These are phyloP conservation scores for Lacerta agilis DNA, from an alignment of 2,797 vertebrate genomes.

Conservation along the genomic window DNA sequence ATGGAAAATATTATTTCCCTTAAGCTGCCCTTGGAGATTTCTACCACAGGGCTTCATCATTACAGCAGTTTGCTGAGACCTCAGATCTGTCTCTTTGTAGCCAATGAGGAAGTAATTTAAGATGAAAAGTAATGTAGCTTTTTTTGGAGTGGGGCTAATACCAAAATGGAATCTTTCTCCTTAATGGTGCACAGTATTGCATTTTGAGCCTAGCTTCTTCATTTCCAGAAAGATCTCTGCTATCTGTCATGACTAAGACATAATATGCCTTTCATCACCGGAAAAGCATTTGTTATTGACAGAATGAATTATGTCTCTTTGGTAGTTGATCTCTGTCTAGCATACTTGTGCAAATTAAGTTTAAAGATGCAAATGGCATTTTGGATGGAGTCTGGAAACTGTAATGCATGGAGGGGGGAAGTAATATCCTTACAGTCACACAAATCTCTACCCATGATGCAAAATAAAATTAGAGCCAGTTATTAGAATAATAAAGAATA, in stretches of 20 bases:
- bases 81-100: not conserved
- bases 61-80: not conserved
- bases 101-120: conserved; percentile 3
- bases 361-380: conserved; percentile 62
- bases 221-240: conserved; percentile 54
- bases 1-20: not conserved
- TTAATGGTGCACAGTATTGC: conserved; percentile 3
- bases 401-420: conserved; percentile 45
- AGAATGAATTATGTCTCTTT: conserved; percentile 59
- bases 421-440: conserved; percentile 20
- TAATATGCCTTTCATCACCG: conserved; percentile 43
- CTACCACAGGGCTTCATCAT: not conserved
- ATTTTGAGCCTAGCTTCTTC: conserved; percentile 52
- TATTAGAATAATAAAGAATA: not conserved
- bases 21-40: not conserved
- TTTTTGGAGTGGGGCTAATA: not conserved
- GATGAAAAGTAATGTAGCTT: not conserved
- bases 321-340: conserved; percentile 51
- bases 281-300: conserved; percentile 58
- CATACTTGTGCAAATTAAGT: conserved; percentile 60
- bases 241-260: conserved; percentile 55
- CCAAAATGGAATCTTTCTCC: not conserved
- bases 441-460: not conserved
- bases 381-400: conserved; percentile 61
- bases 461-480: not conserved